Evolutionary conservation across 2,797 vertebrate species (phyloP).

Genomic region (Artibeus jamaicensis): DNA sequence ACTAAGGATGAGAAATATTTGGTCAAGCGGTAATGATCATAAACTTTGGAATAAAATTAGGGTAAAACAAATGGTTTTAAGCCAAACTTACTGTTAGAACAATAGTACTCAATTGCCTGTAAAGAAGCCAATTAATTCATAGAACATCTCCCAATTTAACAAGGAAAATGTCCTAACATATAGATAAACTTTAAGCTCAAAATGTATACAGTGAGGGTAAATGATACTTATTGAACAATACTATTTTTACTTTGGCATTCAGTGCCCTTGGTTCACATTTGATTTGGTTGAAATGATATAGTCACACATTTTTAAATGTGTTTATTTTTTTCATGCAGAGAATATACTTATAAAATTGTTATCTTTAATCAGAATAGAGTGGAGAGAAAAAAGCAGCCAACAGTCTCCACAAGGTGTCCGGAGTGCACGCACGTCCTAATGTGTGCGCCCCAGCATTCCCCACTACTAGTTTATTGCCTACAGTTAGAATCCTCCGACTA

Average conservation of each 20-base stretch:
- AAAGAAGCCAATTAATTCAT: slow-evolving; percentile 27
- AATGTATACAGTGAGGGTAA: not conserved
- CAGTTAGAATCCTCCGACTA: not conserved
- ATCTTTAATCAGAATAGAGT: not conserved
- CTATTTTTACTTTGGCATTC: not conserved
- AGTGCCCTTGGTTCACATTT: not conserved
- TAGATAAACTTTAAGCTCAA: not conserved
- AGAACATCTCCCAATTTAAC: not conserved
- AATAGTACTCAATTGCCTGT: not conserved
- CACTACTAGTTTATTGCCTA: not conserved
- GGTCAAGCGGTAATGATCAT: not conserved
- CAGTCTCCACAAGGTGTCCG: not conserved
- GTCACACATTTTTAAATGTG: not conserved
- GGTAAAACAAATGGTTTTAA: not conserved
- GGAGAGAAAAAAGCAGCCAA: not conserved
- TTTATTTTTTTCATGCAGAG: not conserved
- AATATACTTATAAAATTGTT: slow-evolving; percentile 16
- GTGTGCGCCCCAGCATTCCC: not conserved
- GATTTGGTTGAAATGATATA: not conserved
- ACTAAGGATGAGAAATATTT: not conserved
- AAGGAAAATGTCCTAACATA: not conserved
- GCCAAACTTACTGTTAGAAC: not conserved
- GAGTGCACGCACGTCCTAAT: not conserved
- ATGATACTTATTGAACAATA: not conserved
- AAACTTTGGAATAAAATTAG: slow-evolving; percentile 17